Base-by-base conservation (phyloP, 2,113 vertebrate species). In the Nematolebias whitei region DNA sequence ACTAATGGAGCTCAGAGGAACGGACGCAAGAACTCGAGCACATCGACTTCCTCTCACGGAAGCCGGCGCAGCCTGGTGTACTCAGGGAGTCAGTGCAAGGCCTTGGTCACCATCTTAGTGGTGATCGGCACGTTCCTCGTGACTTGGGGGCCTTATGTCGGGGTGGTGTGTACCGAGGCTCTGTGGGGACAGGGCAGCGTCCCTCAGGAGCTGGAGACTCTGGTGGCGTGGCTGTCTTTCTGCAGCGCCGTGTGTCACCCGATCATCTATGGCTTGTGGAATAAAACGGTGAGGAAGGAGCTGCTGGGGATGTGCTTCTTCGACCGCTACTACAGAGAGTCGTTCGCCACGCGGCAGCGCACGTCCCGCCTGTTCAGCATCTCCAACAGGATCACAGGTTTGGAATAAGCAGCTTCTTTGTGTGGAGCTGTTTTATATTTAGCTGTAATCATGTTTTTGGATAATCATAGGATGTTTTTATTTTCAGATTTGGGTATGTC, bases 261-360 rank as follows among this genome's bases (percentile, higher is more conserved):
- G 0, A 91, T 99, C 3, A 98, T 99, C 90, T 99, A 99, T 0
- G 98, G 97, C 8, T 87, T 99, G 55, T 99, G 98, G 98, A 99
- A 99, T 85, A 99, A 99, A 92, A 99, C 97, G 0, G 97, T 99
- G 16, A 95, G 97, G 71, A 99, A 96, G 83, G 97, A 99, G 24
- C 94, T 99, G 1, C 90, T 99, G 71, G 95, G 96, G 41, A 96
- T 99, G 95, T 99, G 97, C 87, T 98, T 96, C 2, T 96, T 96
- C 20, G 96, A 96, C 73, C 93, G 96, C 11, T 97, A 98, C 73
- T 98, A 97, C 74, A 91, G 96, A 11, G 97, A 97, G 79, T 93
- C 97, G 0, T 98, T 98, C 10, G 95, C 95, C 22, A 96, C 94
- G 11, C 91, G 95, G 0, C 96, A 96, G 4, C 92, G 97, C 66